Evolutionary conservation across 1,140 invertebrate species (phyloP).

Genomic region (Dolichoris vasculosae): DNA sequence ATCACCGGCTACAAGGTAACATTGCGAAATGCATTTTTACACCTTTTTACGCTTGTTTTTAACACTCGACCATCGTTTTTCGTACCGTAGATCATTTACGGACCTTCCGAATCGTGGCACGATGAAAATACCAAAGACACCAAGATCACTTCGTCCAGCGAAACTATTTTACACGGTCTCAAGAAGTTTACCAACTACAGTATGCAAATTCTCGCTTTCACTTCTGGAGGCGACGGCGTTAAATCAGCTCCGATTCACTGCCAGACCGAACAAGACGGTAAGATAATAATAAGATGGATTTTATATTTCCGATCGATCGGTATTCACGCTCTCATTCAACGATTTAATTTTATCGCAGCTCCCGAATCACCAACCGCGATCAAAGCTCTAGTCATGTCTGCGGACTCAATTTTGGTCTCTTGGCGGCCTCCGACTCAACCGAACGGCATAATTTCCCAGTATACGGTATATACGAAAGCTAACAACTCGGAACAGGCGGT

Average conservation of each 20-base stretch:
- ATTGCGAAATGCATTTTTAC: not conserved
- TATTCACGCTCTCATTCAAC: not conserved
- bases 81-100: conserved; percentile 84
- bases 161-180: conserved; percentile 92
- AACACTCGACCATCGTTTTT: not conserved
- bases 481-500: conserved; percentile 81
- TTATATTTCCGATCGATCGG: no score
- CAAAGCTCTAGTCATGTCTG: conserved; percentile 93
- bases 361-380: conserved; percentile 94
- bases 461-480: conserved; percentile 92
- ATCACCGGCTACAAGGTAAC: conserved; percentile 93
- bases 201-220: conserved; percentile 95
- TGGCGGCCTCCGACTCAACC: conserved; percentile 94
- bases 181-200: conserved; percentile 98
- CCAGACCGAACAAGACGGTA: conserved; percentile 96
- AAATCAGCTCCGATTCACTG: conserved; percentile 92
- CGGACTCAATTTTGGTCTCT: conserved; percentile 91
- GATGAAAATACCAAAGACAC: conserved; percentile 94
- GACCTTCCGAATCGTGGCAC: conserved; percentile 93
- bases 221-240: conserved; percentile 96
- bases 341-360: conserved; percentile 76
- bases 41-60: not conserved
- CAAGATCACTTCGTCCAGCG: conserved; percentile 92
- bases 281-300: conserved; percentile 55
- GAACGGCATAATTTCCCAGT: conserved; percentile 94